These are phyloP conservation scores for Phoenicopterus ruber DNA, from an alignment of 2,113 vertebrate species.

Conservation along the genomic window DNA sequence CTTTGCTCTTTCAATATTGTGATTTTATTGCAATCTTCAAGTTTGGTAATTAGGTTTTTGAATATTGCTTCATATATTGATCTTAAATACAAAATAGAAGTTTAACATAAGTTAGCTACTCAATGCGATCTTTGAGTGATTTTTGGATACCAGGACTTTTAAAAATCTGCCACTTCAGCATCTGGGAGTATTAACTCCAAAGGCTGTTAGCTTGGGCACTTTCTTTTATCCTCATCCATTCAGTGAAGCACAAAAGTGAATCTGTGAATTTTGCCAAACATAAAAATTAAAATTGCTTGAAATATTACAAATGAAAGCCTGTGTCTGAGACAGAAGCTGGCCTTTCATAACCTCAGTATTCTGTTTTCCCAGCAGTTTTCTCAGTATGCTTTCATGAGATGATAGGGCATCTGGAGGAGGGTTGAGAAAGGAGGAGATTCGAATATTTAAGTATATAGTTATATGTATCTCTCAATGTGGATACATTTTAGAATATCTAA, in stretches of 20 bases:
- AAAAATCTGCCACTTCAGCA: not conserved
- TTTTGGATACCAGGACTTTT: not conserved
- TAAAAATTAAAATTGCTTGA: not conserved
- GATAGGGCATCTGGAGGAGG: not conserved
- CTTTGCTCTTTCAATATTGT: not conserved
- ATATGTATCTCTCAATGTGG: not conserved
- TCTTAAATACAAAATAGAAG: not conserved
- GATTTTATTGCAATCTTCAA: not conserved
- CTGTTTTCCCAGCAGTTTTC: not conserved
- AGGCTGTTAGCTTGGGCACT: not conserved
- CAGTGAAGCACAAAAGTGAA: not conserved
- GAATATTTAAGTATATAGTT: not conserved
- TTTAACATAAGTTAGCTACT: not conserved
- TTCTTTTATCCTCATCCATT: not conserved
- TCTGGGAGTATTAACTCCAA: not conserved
- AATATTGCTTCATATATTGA: not conserved
- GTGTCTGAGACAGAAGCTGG: not conserved
- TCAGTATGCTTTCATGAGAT: not conserved
- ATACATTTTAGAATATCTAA: not conserved
- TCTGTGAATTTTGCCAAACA: not conserved
- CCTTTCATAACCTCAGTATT: not conserved
- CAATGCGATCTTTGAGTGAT: not conserved
- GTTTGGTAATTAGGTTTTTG: not conserved
- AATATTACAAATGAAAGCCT: not conserved
- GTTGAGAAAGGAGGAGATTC: not conserved